Evolutionary conservation across 1,140 invertebrate genomes (phyloP), one percentile per base, ranked within the genome.

Genomic region (Rhyzopertha dominica): DNA sequence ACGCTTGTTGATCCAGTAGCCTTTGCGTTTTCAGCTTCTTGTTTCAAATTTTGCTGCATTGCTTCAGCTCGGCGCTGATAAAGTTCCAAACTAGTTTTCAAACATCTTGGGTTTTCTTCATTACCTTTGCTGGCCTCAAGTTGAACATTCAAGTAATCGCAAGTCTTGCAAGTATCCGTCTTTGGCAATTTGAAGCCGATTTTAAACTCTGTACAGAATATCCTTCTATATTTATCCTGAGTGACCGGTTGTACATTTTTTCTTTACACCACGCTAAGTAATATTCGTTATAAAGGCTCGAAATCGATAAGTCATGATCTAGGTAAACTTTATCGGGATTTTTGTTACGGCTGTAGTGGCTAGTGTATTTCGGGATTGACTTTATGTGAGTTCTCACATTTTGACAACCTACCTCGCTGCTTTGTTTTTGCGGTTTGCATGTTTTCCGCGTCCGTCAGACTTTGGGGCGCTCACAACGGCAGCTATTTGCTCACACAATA

Each of bases 131-230:
- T 20, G 14, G 13, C n/a, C 36, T 43, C 16, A 5, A 43, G 19
- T 34, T 30, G 12, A 36, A 30, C 36, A 20, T 43, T 38, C 13
- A 36, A 14, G 5, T 26, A 16, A 14, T 46, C 44, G 17, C 35
- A 46, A 4, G 17, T 40, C 10, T 26, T 22, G 16, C 44, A 46
- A 19, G 44, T 46, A 17, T 45, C 43, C 12, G 13, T 14, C 34
- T 36, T 43, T 26, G 40, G 40, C 25, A 43, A 45, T 32, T 45
- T 45, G 23, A 40, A 30, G n/a, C 42, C 42, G 12, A 47, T 41
- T 17, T 47, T 47, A 25, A 18, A 48, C 17, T 43, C 14, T 9
- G 16, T 25, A 16, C 39, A 43, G 37, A 48, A 34, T 18, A 43
- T 38, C 1, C 14, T 8, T 23, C 46, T 42, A 26, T 48, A 48